Evolutionary conservation across 2,113 vertebrate species (phyloP).

Genomic region (Octodon degus): DNA sequence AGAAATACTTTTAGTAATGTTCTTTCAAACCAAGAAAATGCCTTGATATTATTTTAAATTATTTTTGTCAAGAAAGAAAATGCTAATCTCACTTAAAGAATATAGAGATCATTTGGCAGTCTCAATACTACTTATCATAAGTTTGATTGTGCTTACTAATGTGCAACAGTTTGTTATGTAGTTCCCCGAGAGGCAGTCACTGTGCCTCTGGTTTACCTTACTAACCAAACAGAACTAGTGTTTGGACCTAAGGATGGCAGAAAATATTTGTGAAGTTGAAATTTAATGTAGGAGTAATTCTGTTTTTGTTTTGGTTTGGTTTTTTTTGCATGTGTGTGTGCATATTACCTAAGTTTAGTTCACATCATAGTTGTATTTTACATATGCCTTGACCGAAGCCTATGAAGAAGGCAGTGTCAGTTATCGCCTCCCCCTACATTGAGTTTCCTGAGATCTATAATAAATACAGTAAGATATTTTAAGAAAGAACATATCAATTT

Average conservation of each 20-base stretch:
- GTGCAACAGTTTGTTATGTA: background rate
- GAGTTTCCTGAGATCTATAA: background rate
- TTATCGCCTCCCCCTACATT: background rate
- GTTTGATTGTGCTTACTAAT: background rate
- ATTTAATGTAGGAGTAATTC: background rate
- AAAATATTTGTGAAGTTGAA: background rate
- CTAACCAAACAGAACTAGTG: background rate
- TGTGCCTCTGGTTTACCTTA: background rate
- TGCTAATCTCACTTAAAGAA: background rate
- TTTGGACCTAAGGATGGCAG: background rate
- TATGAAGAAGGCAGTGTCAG: background rate
- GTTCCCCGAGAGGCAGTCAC: background rate
- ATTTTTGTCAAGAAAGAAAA: background rate
- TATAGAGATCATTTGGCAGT: background rate
- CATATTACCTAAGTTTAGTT: background rate
- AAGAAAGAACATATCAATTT: background rate
- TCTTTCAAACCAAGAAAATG: conserved; percentile 10
- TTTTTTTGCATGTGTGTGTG: background rate
- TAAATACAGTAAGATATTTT: background rate
- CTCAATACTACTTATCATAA: background rate
- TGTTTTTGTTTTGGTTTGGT: background rate
- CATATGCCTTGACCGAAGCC: background rate
- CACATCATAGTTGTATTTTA: background rate
- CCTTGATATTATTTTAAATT: background rate
- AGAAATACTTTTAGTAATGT: conserved; percentile 4